Percentiles rank a stretch among this genome's conserved stretches.
Conservation (phyloP, 2,113 vertebrate species). For the Atrichornis clamosus region DNA sequence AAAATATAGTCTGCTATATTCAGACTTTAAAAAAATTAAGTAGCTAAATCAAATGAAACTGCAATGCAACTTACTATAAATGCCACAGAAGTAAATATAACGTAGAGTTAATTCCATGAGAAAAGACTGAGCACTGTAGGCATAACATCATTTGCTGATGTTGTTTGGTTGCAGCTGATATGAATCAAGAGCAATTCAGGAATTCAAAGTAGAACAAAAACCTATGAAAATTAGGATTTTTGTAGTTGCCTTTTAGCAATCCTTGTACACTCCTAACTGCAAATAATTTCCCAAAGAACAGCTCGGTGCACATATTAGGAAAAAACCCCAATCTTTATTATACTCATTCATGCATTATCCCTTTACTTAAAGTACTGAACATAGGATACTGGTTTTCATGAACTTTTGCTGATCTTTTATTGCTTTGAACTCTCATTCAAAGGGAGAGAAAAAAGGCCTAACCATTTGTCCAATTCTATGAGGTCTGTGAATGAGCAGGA, state of each 20-base stretch:
- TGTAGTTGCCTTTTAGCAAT: background rate
- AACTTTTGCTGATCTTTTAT: background rate
- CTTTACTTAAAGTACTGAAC: background rate
- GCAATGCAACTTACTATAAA: conserved; percentile 52
- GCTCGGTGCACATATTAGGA: background rate
- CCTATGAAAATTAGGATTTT: background rate
- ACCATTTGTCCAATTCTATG: background rate
- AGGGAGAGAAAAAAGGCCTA: background rate
- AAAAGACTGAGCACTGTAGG: background rate
- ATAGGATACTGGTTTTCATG: background rate
- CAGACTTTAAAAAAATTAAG: conserved; percentile 56
- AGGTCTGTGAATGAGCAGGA: background rate
- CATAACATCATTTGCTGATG: background rate
- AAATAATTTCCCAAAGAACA: background rate
- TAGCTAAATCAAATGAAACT: conserved; percentile 22
- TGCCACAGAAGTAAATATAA: conserved; percentile 40
- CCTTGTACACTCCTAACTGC: background rate
- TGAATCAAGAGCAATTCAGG: background rate
- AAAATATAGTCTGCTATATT: background rate
- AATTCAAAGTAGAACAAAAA: background rate
- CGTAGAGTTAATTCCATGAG: background rate
- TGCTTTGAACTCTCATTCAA: background rate
- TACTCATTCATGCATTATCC: background rate
- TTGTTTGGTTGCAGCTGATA: background rate
- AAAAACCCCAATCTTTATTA: background rate